phyloP scores from a whole-genome alignment of 2,888 invertebrate species.

The Deilephila porcellus region DNA sequence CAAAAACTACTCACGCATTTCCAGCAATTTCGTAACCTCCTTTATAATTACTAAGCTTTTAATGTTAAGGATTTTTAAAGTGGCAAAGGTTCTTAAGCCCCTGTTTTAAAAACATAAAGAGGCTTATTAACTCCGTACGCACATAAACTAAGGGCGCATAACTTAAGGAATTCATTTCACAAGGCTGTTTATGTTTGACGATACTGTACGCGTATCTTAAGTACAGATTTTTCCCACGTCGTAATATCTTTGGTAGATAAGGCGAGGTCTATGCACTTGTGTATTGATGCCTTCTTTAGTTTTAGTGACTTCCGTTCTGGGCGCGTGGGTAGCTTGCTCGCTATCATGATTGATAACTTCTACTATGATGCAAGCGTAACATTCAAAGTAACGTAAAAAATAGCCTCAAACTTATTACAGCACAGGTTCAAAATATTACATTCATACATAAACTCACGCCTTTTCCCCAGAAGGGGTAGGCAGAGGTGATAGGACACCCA shows the following conservation, averaged over 20 bases:
- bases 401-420: background rate
- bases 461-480: no score
- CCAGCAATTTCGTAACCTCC: slow-evolving; percentile 66
- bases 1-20: slow-evolving; percentile 68
- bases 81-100: background rate
- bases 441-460: no score
- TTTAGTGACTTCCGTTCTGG: slow-evolving; percentile 16
- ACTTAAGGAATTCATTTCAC: slow-evolving; percentile 20
- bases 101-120: slow-evolving; percentile 23
- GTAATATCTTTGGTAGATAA: slow-evolving; percentile 20
- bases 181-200: slow-evolving; percentile 21
- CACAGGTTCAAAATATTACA: background rate
- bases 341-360: slow-evolving; percentile 24
- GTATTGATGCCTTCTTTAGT: slow-evolving; percentile 15
- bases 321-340: slow-evolving; percentile 17
- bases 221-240: slow-evolving; percentile 19
- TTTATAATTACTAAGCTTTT: slow-evolving; percentile 61
- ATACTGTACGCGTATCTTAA: slow-evolving; percentile 4
- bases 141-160: slow-evolving; percentile 22
- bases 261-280: slow-evolving; percentile 26
- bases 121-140: slow-evolving; percentile 14
- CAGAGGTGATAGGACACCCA: no score
- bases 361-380: background rate
- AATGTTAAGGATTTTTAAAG: slow-evolving; percentile 36
- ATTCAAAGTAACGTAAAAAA: slow-evolving; percentile 3